Conservation (phyloP, 2,113 vertebrate species). For the Chroicocephalus ridibundus region DNA sequence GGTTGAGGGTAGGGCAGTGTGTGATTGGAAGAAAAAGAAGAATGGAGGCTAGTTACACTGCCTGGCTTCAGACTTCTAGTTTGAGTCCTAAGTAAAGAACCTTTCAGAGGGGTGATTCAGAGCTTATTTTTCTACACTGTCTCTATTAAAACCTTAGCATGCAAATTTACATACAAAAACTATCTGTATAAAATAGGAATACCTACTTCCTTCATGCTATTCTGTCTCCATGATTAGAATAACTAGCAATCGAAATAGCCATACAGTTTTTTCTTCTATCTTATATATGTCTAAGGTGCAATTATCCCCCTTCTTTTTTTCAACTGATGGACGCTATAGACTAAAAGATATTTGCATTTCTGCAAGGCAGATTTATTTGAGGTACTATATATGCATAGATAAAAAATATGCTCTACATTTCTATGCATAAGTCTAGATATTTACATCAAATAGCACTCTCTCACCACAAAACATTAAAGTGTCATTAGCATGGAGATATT, state of each 20-base stretch:
- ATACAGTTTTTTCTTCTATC: background rate
- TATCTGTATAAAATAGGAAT: background rate
- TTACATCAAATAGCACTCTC: background rate
- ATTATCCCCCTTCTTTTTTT: fast-evolving
- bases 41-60: background rate
- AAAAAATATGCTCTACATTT: background rate
- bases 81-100: background rate
- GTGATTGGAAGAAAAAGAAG: background rate
- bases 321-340: background rate
- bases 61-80: background rate
- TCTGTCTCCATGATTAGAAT: background rate
- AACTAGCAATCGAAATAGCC: background rate
- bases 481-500: background rate
- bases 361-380: background rate
- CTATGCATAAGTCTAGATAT: background rate
- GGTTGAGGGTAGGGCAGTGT: background rate
- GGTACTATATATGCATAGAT: background rate
- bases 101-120: background rate
- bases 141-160: background rate
- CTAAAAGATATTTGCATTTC: background rate
- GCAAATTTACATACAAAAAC: background rate
- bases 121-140: background rate
- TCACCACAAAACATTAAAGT: background rate
- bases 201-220: background rate
- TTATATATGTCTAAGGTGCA: background rate